Conservation (phyloP, 2,113 vertebrate species). For the Hippoglossus stenolepis region DNA sequence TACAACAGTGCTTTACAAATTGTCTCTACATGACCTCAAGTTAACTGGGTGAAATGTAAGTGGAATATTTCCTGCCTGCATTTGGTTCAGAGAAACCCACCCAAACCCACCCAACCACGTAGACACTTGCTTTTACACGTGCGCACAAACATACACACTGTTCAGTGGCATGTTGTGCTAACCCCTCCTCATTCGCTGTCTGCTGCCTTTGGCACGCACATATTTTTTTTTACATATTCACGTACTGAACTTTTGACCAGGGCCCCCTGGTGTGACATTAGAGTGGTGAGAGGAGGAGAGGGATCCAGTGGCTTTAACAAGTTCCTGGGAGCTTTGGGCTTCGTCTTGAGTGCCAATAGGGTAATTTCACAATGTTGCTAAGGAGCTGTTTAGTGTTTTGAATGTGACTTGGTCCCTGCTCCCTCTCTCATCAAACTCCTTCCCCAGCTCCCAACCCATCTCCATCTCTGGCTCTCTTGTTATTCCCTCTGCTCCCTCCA, state of each 20-base stretch:
- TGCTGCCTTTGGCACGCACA: constrained; percentile 89
- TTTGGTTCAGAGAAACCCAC: background rate
- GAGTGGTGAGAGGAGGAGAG: constrained; percentile 68
- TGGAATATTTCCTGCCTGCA: background rate
- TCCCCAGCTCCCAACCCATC: constrained; percentile 35
- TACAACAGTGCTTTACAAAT: background rate
- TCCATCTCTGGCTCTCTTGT: constrained; percentile 34
- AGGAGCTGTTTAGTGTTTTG: constrained; percentile 71
- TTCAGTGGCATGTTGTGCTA: constrained; percentile 79
- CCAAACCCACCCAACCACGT: background rate
- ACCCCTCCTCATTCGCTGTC: constrained; percentile 88
- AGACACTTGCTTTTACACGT: constrained; percentile 3
- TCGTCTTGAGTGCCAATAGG: constrained; percentile 86
- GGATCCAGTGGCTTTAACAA: constrained; percentile 92
- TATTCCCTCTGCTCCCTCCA: constrained; percentile 35
- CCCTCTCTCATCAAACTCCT: constrained; percentile 54
- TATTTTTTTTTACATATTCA: constrained; percentile 92
- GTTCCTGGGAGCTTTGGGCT: constrained; percentile 94
- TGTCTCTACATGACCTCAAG: background rate
- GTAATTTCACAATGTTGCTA: constrained; percentile 85
- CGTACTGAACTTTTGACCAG: constrained; percentile 97
- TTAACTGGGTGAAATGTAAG: constrained; percentile 4
- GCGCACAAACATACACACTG: constrained; percentile 5
- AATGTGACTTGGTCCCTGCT: constrained; percentile 68
- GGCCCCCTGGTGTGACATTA: constrained; percentile 91